phyloP scores from a whole-genome alignment of 2,888 invertebrate species.

The Cataglyphis albicans region DNA sequence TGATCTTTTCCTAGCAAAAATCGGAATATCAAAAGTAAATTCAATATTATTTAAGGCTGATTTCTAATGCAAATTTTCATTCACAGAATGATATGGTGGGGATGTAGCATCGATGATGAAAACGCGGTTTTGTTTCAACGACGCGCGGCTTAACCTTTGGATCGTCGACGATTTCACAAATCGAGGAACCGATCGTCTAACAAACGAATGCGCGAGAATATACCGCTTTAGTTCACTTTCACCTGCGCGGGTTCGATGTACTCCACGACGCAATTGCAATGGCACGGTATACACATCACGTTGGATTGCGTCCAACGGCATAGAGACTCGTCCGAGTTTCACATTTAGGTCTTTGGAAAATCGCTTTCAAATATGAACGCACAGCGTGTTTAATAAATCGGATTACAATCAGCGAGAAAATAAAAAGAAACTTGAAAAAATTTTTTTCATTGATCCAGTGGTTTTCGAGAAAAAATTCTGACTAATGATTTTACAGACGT shows the following conservation, averaged over 20 bases:
- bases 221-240: constrained; percentile 75
- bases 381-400: not conserved
- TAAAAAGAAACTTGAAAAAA: not conserved
- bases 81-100: constrained; percentile 10
- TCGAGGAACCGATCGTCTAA: constrained; percentile 47
- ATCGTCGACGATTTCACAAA: constrained; percentile 68
- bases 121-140: constrained; percentile 30
- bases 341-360: not conserved
- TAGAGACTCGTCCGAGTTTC: not conserved
- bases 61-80: not conserved
- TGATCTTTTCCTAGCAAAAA: not conserved
- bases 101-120: constrained; percentile 1
- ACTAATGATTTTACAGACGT: constrained; percentile 3
- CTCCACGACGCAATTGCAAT: constrained; percentile 71
- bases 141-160: constrained; percentile 69
- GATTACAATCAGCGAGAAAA: not conserved
- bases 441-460: not conserved
- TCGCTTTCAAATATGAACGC: not conserved
- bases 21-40: not conserved
- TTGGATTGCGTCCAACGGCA: constrained; percentile 15
- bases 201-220: constrained; percentile 64
- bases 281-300: constrained; percentile 70
- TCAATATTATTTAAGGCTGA: not conserved
- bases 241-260: constrained; percentile 77
- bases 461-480: constrained; percentile 9